A percentile compares a stretch with the other conserved stretches of the same genome.
phyloP scores from a whole-genome alignment of 2,113 vertebrate species.

The Gambusia holbrooki region DNA sequence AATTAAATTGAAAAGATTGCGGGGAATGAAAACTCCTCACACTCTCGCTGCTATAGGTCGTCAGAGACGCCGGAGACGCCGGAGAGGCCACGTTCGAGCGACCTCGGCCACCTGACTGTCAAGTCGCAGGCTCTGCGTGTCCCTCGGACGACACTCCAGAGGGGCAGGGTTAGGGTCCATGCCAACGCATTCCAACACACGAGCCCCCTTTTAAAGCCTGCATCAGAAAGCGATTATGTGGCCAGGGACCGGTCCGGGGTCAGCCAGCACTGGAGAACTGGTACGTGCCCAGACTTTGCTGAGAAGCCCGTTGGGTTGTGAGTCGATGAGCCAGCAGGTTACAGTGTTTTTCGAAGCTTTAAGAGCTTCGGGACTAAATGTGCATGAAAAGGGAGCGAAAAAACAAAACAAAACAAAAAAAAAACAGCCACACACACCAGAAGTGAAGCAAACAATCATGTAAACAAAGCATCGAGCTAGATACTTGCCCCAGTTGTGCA shows the following conservation, averaged over 20 bases:
- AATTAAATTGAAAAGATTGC: no score
- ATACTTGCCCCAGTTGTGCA: slow-evolving; percentile 22
- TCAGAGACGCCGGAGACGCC: no score
- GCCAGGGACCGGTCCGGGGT: slow-evolving; percentile 64
- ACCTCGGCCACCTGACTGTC: slow-evolving; percentile 46
- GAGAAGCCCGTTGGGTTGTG: slow-evolving; percentile 47
- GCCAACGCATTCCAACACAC: slow-evolving; percentile 45
- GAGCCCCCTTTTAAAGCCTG: slow-evolving; percentile 52
- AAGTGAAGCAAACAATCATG: slow-evolving; percentile 58
- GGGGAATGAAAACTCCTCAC: no score
- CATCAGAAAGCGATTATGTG: slow-evolving; percentile 52
- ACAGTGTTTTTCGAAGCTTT: slow-evolving; percentile 50
- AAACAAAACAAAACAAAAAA: slow-evolving; percentile 9
- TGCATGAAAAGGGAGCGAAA: slow-evolving; percentile 17
- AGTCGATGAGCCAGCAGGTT: slow-evolving; percentile 63
- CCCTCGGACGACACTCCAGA: slow-evolving; percentile 38
- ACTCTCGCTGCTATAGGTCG: no score
- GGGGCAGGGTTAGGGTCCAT: slow-evolving; percentile 24
- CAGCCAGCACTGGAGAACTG: slow-evolving; percentile 53
- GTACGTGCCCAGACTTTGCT: slow-evolving; percentile 68
- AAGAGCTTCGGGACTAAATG: slow-evolving; percentile 34
- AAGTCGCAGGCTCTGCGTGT: slow-evolving; percentile 41
- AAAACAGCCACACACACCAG: slow-evolving; percentile 16
- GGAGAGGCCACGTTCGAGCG: slow-evolving; percentile 26
- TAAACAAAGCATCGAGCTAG: slow-evolving; percentile 29